Evolutionary conservation across 2,797 vertebrate genomes (phyloP), one percentile per base, ranked within the genome.

Genomic region (Cirrhinus mrigala): DNA sequence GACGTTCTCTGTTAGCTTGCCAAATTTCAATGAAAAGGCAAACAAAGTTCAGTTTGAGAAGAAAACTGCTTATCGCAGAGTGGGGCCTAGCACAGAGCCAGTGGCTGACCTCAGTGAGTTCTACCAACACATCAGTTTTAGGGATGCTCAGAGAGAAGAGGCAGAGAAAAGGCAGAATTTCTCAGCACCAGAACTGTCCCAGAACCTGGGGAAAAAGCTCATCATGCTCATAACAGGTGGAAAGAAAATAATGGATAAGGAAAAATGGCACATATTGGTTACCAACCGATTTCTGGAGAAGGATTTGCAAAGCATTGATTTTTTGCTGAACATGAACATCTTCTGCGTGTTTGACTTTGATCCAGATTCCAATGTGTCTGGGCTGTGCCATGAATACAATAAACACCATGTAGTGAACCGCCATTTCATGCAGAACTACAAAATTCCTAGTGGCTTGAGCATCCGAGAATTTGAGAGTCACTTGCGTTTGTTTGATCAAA

Each of bases 321-420:
- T 96, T 88, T 90, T 97, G 66, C 68, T 95, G 73, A 95, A 94
- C 86, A 88, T 97, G 91, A 96, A 96, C 0, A 79, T 97, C 0
- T 96, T 97, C 87, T 96, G 95, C 2, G 95, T 96, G 40, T 97
- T 97, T 85, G 97, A 97, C 88, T 97, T 97, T 82, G 96, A 97
- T 87, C 93, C 95, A 79, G 88, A 97, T 71, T 97, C 96, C 40
- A 95, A 93, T 0, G 69, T 88, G 27, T 95, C 94, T 3, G 96
- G 96, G 11, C 92, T 97, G 78, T 96, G 94, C 29, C 92, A 89
- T 52, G 92, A 82, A 87, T 97, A 96, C 88, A 92, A 92, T 89
- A 79, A 95, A 44, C 90, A 95, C 77, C 96, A 94, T 1, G 87
- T 88, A 14, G 92, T 93, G 79, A 96, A 94, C 71, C 89, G 93